phyloP scores from a whole-genome alignment of 2,888 invertebrate species.

The Lissonota sp. region DNA sequence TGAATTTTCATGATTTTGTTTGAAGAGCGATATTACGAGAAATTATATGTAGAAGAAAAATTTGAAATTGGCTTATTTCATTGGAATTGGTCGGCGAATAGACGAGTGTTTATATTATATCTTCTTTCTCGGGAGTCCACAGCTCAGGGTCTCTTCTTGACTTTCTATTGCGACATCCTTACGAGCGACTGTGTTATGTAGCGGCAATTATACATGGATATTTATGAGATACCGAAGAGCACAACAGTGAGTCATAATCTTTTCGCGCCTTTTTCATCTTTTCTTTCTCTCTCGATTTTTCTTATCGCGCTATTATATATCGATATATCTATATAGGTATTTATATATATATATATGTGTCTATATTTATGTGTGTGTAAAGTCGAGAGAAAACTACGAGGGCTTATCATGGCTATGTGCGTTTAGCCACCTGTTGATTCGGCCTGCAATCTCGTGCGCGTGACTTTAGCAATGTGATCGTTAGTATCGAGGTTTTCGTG shows the following conservation, averaged over 20 bases:
- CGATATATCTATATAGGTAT: background rate
- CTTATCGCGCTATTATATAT: slow-evolving; percentile 53
- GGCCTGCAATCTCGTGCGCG: slow-evolving; percentile 1
- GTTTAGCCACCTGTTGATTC: slow-evolving; percentile 61
- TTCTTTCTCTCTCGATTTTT: slow-evolving; percentile 7
- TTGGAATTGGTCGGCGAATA: slow-evolving; percentile 6
- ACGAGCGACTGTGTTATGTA: slow-evolving; percentile 5
- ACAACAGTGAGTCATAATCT: slow-evolving; percentile 60
- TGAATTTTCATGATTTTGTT: background rate
- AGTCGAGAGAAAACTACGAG: background rate
- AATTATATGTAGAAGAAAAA: background rate
- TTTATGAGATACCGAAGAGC: slow-evolving; percentile 25
- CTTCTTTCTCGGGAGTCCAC: slow-evolving; percentile 36
- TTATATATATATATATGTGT: background rate
- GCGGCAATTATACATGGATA: slow-evolving; percentile 11
- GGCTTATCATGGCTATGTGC: background rate
- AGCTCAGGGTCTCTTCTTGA: slow-evolving; percentile 61
- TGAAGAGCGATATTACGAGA: slow-evolving; percentile 28
- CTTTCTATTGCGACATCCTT: slow-evolving; percentile 62
- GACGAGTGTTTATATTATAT: slow-evolving; percentile 16
- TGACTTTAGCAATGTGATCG: background rate
- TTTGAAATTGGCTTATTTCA: slow-evolving; percentile 33
- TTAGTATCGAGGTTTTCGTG: too few relatives aligned
- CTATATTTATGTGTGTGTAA: slow-evolving; percentile 9
- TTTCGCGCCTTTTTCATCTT: slow-evolving; percentile 15